phyloP scores from a whole-genome alignment of 2,797 vertebrate genomes.

The Liasis olivaceus region DNA sequence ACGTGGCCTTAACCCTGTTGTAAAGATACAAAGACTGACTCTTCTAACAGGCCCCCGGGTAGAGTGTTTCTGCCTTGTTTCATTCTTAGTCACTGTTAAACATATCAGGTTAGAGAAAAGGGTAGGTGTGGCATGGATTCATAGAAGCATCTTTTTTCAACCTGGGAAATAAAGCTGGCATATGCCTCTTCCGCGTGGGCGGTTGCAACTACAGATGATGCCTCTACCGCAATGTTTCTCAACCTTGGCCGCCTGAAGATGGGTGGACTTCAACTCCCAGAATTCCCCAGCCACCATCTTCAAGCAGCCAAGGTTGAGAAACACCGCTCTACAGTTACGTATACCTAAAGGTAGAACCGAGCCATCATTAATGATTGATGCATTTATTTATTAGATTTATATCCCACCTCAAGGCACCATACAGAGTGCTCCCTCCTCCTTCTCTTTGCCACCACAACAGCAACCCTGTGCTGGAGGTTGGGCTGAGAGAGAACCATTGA shows the following conservation, averaged over 20 bases:
- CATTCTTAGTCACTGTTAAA: not conserved
- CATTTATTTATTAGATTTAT: too few species aligned
- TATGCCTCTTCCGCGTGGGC: not conserved
- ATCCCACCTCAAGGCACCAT: too few species aligned
- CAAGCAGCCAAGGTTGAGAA: too few species aligned
- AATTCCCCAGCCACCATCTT: too few species aligned
- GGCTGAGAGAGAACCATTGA: too few species aligned
- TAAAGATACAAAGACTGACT: not conserved
- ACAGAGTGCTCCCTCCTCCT: too few species aligned
- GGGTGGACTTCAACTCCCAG: too few species aligned
- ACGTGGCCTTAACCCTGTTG: not conserved
- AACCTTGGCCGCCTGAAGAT: too few species aligned
- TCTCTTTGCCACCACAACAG: too few species aligned
- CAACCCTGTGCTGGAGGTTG: too few species aligned
- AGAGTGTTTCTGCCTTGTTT: not conserved
- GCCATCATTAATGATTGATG: not conserved
- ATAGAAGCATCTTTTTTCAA: not conserved
- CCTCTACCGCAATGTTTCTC: not conserved
- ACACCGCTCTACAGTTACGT: not conserved
- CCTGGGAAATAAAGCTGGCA: not conserved
- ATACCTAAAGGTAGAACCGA: not conserved
- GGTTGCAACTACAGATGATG: too few species aligned
- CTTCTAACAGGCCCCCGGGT: not conserved
- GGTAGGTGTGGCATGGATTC: not conserved
- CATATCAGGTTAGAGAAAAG: not conserved